Conservation (phyloP, 1,140 invertebrate genomes). For the Lordiphosa clarofinis region DNA sequence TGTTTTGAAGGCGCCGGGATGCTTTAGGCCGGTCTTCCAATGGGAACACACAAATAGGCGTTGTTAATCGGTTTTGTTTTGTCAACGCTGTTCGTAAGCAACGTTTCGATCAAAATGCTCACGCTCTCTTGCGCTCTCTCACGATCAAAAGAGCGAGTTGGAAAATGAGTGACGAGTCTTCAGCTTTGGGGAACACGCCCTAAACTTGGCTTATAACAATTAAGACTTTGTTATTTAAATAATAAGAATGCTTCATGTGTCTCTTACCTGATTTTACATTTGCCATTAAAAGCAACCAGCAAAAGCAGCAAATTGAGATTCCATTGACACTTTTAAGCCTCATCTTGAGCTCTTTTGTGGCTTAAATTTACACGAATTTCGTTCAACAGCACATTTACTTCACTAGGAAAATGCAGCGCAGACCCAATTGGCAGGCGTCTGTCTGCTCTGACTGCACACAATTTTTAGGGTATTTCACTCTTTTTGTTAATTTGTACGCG, state of each 20-base stretch:
- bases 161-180: conserved; percentile 64
- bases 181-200: conserved; percentile 72
- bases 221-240: conserved; percentile 24
- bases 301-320: conserved; percentile 32
- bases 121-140: neutral
- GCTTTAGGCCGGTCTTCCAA: conserved; percentile 23
- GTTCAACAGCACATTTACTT: conserved; percentile 57
- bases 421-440: conserved; percentile 18
- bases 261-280: conserved; percentile 59
- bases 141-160: conserved; percentile 62
- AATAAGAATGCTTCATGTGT: neutral
- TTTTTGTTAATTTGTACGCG: conserved; percentile 2
- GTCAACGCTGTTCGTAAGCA: conserved; percentile 64
- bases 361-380: conserved; percentile 15
- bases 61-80: conserved; percentile 69
- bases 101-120: conserved; percentile 31
- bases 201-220: conserved; percentile 64
- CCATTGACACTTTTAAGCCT: conserved; percentile 30
- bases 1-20: too few species aligned
- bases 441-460: neutral
- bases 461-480: neutral
- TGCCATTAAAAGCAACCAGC: conserved; percentile 42
- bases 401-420: conserved; percentile 5
- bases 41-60: conserved; percentile 41
- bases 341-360: conserved; percentile 33